Percentiles rank a stretch among this genome's conserved stretches.
These are phyloP conservation scores for Albula glossodonta DNA, from an alignment of 2,113 vertebrate species.

Conservation along the genomic window DNA sequence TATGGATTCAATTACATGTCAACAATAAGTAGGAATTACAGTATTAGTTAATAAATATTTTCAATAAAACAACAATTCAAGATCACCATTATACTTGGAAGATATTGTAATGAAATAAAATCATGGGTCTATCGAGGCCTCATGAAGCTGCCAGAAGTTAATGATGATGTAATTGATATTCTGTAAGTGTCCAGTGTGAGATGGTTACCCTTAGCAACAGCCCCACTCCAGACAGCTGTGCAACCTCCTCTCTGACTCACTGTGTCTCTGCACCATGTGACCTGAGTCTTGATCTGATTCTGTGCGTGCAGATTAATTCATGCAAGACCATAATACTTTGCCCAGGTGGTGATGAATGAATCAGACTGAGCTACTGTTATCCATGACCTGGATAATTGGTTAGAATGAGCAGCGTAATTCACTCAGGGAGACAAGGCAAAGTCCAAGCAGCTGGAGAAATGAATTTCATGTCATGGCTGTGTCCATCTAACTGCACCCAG, in stretches of 20 bases:
- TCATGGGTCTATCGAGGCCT: not conserved
- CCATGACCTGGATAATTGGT: not conserved
- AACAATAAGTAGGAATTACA: not conserved
- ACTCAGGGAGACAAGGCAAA: not conserved
- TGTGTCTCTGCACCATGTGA: constrained; percentile 4
- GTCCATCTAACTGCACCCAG: not conserved
- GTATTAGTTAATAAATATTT: not conserved
- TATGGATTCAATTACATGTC: not conserved
- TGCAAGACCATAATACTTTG: not conserved
- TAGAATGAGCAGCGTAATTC: not conserved
- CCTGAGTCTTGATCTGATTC: not conserved
- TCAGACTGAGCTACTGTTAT: not conserved
- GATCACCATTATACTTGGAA: not conserved
- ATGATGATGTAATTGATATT: not conserved
- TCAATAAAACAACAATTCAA: not conserved
- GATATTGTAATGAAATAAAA: not conserved
- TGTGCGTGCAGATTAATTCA: not conserved
- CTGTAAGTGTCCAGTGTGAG: not conserved
- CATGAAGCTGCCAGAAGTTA: not conserved
- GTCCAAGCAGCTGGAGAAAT: not conserved
- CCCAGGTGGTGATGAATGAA: not conserved
- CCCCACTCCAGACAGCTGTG: not conserved
- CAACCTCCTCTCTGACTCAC: not conserved
- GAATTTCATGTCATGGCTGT: not conserved
- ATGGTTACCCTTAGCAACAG: constrained; percentile 1